Conservation (phyloP, 1,140 invertebrate genomes). For the Orchestia grillus region DNA sequence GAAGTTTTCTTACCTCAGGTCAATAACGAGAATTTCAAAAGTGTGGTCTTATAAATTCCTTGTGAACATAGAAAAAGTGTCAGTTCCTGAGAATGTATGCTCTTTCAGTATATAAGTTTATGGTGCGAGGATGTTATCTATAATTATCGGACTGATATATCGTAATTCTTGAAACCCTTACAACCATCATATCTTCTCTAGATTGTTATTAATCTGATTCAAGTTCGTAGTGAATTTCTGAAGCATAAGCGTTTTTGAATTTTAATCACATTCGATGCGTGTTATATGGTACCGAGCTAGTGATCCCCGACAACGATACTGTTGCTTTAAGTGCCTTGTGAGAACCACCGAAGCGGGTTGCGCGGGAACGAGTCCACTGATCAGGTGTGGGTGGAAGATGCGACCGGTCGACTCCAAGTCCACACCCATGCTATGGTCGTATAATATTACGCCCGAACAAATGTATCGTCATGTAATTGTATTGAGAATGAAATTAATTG, state of each 20-base stretch:
- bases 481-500: not conserved
- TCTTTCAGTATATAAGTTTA: not conserved
- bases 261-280: not conserved
- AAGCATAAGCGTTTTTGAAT: not conserved
- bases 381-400: not conserved
- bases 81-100: not conserved
- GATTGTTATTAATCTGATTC: not conserved
- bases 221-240: not conserved
- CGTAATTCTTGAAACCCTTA: not conserved
- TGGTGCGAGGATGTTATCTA: not conserved
- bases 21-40: not conserved
- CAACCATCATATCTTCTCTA: not conserved
- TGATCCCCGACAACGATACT: conserved; percentile 14
- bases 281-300: not conserved
- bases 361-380: not conserved
- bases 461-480: not conserved
- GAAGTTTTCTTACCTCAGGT: not conserved
- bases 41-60: not conserved
- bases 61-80: not conserved
- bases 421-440: not conserved
- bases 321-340: conserved; percentile 45
- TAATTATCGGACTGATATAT: not conserved
- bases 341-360: not conserved
- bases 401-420: not conserved
- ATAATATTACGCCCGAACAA: not conserved